These are phyloP conservation scores for Diuraphis noxia DNA, from an alignment of 1,140 invertebrate genomes.

Conservation along the genomic window DNA sequence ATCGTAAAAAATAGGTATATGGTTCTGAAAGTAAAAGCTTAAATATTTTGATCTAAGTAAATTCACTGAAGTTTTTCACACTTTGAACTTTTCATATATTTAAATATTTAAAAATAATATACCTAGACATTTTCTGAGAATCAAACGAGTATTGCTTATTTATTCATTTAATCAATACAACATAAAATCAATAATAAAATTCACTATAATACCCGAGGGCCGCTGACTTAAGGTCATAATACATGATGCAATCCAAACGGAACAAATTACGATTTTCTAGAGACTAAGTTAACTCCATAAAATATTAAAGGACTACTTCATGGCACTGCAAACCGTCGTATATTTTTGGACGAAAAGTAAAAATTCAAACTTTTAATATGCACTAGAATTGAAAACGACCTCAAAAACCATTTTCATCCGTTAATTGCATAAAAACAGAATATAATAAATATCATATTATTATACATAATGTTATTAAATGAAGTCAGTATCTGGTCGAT, in stretches of 20 bases:
- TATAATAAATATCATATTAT: not conserved
- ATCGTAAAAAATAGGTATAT: not conserved
- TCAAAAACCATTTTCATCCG: not conserved
- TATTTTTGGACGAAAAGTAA: not conserved
- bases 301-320: not conserved
- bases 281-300: not conserved
- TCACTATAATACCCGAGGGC: not conserved
- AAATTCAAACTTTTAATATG: not conserved
- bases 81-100: not conserved
- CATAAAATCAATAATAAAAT: not conserved
- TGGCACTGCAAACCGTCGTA: not conserved
- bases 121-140: not conserved
- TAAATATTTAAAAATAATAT: not conserved
- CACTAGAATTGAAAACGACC: not conserved
- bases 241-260: not conserved
- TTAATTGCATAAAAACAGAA: not conserved
- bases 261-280: not conserved
- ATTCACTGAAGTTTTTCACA: not conserved
- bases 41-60: not conserved
- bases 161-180: not conserved
- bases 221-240: not conserved
- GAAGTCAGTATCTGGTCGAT: not conserved
- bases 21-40: not conserved
- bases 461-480: not conserved
- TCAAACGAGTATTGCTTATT: not conserved